Conservation (phyloP, 2,113 vertebrate genomes). For the Muscicapa adusta region DNA sequence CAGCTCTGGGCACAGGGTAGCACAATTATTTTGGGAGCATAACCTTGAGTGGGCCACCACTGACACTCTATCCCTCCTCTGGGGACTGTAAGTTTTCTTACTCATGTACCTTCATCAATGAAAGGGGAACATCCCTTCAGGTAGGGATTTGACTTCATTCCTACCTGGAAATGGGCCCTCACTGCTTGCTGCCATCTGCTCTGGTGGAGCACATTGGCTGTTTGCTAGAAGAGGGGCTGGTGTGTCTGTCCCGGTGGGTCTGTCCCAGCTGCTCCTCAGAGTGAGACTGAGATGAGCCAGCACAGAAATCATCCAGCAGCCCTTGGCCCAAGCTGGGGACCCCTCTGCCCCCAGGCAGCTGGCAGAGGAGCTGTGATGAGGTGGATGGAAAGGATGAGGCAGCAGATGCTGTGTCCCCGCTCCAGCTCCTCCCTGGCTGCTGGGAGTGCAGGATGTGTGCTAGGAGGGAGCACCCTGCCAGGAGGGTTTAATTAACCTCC, state of each 20-base stretch:
- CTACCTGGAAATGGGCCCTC: background rate
- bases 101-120: background rate
- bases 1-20: fast-evolving
- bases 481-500: constrained; percentile 28
- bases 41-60: background rate
- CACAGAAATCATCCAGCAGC: background rate
- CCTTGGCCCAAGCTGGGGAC: background rate
- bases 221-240: background rate
- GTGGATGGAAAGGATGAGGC: background rate
- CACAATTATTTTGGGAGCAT: background rate
- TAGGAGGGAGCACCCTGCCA: background rate
- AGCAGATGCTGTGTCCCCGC: background rate
- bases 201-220: background rate
- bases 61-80: fast-evolving
- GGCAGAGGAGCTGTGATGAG: background rate
- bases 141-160: background rate
- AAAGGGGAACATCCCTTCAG: background rate
- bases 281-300: background rate
- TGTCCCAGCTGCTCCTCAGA: background rate
- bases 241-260: background rate
- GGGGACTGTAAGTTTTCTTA: background rate
- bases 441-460: background rate
- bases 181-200: background rate
- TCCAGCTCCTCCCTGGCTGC: background rate
- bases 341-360: background rate